phyloP scores from a whole-genome alignment of 2,888 invertebrate species.

The Notodonta ziczac region DNA sequence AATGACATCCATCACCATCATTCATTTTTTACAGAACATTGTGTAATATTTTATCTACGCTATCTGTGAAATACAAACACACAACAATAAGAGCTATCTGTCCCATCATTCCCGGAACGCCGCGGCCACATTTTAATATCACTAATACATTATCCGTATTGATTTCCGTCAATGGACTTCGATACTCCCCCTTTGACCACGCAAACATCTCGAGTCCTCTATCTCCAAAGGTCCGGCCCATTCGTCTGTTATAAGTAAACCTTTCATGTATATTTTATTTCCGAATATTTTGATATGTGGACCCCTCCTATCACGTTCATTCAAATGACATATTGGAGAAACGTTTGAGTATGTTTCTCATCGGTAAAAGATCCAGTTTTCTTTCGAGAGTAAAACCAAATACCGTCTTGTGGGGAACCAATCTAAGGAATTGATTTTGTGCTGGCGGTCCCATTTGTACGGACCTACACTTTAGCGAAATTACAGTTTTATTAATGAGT shows the following conservation, averaged over 20 bases:
- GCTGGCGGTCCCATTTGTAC: constrained; percentile 40
- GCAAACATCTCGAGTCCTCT: constrained; percentile 67
- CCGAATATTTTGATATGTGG: constrained; percentile 71
- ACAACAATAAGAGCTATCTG: constrained; percentile 50
- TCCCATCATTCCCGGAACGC: constrained; percentile 52
- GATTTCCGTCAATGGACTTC: constrained; percentile 68
- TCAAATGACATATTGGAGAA: constrained; percentile 79
- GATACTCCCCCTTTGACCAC: constrained; percentile 66
- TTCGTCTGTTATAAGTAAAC: constrained; percentile 73
- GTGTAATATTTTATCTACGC: constrained; percentile 37
- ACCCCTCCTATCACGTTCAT: constrained; percentile 72
- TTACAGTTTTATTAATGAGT: constrained; percentile 30
- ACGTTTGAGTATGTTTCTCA: constrained; percentile 69
- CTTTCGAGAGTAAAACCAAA: constrained; percentile 68
- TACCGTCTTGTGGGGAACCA: constrained; percentile 64
- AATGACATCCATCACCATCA: no score
- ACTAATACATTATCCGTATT: constrained; percentile 78
- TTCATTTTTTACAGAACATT: no score
- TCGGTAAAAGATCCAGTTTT: constrained; percentile 65
- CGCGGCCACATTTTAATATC: constrained; percentile 67
- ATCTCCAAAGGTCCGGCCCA: constrained; percentile 62
- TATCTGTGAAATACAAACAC: constrained; percentile 42
- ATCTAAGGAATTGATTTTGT: constrained; percentile 66
- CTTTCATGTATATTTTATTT: constrained; percentile 81
- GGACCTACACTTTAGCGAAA: constrained; percentile 11